Evolutionary conservation across 1,140 invertebrate genomes (phyloP).

Genomic region (Augochlora pura): DNA sequence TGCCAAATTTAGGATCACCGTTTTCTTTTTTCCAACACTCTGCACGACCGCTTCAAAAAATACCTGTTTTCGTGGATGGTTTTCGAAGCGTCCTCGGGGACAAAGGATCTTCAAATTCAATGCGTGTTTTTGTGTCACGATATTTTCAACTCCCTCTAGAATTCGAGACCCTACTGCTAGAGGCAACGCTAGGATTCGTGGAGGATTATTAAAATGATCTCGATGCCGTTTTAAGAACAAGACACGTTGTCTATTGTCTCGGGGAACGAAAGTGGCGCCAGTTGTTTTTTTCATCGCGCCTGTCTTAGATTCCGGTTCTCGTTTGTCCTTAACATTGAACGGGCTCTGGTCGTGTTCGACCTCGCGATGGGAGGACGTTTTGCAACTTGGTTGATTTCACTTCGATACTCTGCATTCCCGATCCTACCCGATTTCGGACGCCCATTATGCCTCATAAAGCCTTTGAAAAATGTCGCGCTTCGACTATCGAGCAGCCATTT

Average conservation of each 20-base stretch:
- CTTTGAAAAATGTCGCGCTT: too few species aligned
- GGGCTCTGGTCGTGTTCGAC: slow-evolving; percentile 39
- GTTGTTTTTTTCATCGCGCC: slow-evolving; percentile 25
- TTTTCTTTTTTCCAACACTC: too few species aligned
- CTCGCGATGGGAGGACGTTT: slow-evolving; percentile 59
- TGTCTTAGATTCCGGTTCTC: slow-evolving; percentile 56
- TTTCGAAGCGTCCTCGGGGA: too few species aligned
- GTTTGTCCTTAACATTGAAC: slow-evolving; percentile 64
- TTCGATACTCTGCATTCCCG: slow-evolving; percentile 44
- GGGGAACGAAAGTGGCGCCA: slow-evolving; percentile 23
- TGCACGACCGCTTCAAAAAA: too few species aligned
- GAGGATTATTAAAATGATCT: neutral
- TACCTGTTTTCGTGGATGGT: too few species aligned
- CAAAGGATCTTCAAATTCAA: too few species aligned
- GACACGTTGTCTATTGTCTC: slow-evolving; percentile 20
- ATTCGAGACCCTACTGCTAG: too few species aligned
- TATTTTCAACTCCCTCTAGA: too few species aligned
- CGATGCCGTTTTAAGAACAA: neutral
- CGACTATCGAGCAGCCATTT: too few species aligned
- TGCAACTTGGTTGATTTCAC: slow-evolving; percentile 61
- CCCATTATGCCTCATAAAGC: neutral
- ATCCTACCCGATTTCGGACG: neutral
- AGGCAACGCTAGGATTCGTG: too few species aligned
- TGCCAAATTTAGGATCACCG: too few species aligned
- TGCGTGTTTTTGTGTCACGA: too few species aligned